Conservation (phyloP, 2,888 invertebrate species). For the Ernsta delagoae region DNA sequence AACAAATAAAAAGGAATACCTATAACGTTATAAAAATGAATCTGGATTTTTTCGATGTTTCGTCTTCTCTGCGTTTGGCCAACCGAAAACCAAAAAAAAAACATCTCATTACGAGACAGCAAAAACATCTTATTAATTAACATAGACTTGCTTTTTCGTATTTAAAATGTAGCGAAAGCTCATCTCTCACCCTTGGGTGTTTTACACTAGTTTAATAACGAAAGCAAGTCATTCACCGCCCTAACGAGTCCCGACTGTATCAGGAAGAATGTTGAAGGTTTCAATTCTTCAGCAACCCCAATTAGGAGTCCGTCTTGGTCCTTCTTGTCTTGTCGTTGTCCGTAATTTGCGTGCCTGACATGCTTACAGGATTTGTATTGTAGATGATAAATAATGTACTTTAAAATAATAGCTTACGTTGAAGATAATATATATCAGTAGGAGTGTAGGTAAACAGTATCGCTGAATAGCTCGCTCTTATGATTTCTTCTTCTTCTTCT, state of each 20-base stretch:
- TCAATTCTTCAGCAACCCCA: conserved; percentile 2
- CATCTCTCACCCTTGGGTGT: background rate
- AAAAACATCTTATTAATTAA: background rate
- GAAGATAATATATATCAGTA: no score
- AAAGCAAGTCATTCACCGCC: conserved; percentile 1
- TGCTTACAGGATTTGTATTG: background rate
- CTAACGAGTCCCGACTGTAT: conserved; percentile 4
- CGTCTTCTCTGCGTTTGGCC: no score
- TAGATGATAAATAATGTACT: no score
- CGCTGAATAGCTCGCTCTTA: no score
- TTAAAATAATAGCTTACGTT: no score
- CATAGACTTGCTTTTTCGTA: background rate
- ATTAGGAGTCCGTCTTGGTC: background rate
- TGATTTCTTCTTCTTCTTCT: no score
- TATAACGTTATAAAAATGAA: no score
- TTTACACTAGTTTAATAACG: conserved; percentile 3
- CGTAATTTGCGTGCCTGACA: background rate
- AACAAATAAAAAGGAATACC: no score
- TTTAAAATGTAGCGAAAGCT: conserved; percentile 2
- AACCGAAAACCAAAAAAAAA: no score
- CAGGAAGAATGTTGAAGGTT: background rate
- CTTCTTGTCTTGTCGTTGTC: background rate
- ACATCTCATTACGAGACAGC: background rate
- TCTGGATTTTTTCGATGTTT: no score
- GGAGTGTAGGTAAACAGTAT: no score